phyloP scores from a whole-genome alignment of 2,113 vertebrate species.

The Salminus brasiliensis region DNA sequence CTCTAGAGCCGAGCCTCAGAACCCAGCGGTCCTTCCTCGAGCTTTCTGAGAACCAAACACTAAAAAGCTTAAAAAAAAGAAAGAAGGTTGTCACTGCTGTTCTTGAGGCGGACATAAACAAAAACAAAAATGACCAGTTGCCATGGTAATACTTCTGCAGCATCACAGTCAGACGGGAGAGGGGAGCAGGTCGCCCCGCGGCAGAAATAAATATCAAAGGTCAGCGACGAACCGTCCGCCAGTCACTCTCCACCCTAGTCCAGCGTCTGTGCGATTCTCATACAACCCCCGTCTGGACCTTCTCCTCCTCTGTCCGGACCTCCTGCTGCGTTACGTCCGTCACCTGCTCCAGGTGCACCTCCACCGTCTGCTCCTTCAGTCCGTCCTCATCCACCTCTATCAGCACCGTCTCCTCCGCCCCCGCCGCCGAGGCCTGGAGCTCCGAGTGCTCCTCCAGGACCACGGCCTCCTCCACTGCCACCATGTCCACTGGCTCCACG shows the following conservation, averaged over 20 bases:
- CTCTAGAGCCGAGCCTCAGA: not conserved
- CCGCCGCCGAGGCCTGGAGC: slow-evolving; percentile 70
- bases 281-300: slow-evolving; percentile 59
- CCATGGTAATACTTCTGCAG: not conserved
- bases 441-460: slow-evolving; percentile 78
- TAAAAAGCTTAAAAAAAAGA: slow-evolving; percentile 27
- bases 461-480: slow-evolving; percentile 78
- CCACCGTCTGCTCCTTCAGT: slow-evolving; percentile 79
- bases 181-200: not conserved
- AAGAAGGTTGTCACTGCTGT: not conserved
- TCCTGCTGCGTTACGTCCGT: slow-evolving; percentile 69
- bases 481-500: slow-evolving; percentile 70
- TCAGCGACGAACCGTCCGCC: not conserved
- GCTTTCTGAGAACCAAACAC: not conserved
- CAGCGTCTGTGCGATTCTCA: slow-evolving; percentile 16
- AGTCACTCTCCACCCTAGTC: not conserved
- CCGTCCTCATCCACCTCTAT: slow-evolving; percentile 81
- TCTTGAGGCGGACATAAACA: too few relatives aligned
- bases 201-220: slow-evolving; percentile 28
- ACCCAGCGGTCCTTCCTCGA: not conserved
- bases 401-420: slow-evolving; percentile 80
- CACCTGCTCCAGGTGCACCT: slow-evolving; percentile 74
- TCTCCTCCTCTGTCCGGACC: slow-evolving; percentile 69
- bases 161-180: not conserved
- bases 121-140: not conserved